Evolutionary conservation across 2,113 vertebrate genomes (phyloP), one percentile per base, ranked within the genome.

Genomic region (Gambusia holbrooki): DNA sequence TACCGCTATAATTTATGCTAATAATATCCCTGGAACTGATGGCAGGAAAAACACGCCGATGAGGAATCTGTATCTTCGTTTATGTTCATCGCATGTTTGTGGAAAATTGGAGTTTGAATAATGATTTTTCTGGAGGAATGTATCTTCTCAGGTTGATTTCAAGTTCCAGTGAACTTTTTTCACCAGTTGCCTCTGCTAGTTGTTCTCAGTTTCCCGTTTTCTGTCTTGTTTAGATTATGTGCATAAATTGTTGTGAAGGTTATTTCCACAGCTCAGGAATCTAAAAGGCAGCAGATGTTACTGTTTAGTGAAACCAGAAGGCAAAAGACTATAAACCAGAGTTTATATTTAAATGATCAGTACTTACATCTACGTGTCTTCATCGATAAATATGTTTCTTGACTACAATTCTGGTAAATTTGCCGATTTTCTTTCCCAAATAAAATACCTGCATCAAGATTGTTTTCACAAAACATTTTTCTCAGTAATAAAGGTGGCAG

Each of bases 1-100:
- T 90, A 80, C 77, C 22, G 84, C 73, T 37, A 14, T 77, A 89
- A 93, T 92, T 89, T 86, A 91, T 89, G 84, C 74, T 87, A 89
- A 93, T 92, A 73, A 88, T 80, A 71, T 82, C 74, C 51, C 62
- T 79, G 48, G 65, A 78, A 83, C 82, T 42, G 51, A 42, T 66
- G 40, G 76, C 29, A 65, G 75, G 75, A 71, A 29, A 83, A 77
- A 87, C 70, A 76, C 76, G 77, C 74, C 17, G 61, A 71, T 70
- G 81, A 85, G 86, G 63, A 80, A 88, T 58, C 48, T 51, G n/a
- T 30, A 7, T 79, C 35, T 45, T 67, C 0, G 9, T 89, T 89
- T 84, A 83, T 80, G 54, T 83, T 67, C 66, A 60, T 73, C 71
- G 22, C 68, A 48, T 75, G 70, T 73, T 76, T 73, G 54, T 40